Evolutionary conservation across 2,888 invertebrate genomes (phyloP), one percentile per base, ranked within the genome.

Genomic region (Brassicogethes aeneus): DNA sequence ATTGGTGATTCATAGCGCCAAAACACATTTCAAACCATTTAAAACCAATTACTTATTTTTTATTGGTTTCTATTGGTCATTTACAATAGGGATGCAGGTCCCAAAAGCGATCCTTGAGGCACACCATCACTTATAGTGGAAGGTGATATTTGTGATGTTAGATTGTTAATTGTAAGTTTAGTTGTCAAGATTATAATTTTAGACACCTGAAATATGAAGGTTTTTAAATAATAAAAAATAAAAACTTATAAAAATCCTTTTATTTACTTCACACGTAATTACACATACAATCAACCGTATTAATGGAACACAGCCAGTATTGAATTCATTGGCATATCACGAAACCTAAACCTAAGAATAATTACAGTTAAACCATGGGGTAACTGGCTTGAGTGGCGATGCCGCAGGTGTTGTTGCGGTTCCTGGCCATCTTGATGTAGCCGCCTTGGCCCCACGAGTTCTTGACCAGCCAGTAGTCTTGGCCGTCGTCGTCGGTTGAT

Each of bases 391-490:
- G 66, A 34, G 80, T 72, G 40, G 93, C 92, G 65, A 94, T 80
- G 56, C 93, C 93, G 66, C 93, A 94, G 63, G 84, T 78, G 68
- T 94, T 93, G 17, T 83, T 57, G 56, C 73, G 74, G 70, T 93
- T 90, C 55, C 93, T 78, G 16, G 86, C 76, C 82, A 94, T 91
- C 70, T 82, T 84, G 58, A 93, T 84, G 72, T 86, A 94, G 31
- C 93, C 93, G 3, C 80, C 62, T 36, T 81, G 76, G 23, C 93
- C 93, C 93, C 92, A 89, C 37, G 88, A 88, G 71, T 91, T 91
- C 72, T 91, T 91, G 42, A 91, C 85, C 16, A 90, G 69, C 87
- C 88, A 91, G 67, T 85, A 90, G 65, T 87, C 85, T 42, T 75
- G 65, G 41, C 86, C 88, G 51, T 76, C 74, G 46, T 77, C 76